Evolutionary conservation across 2,888 invertebrate species (phyloP).

Genomic region (Fissipunctia ypsillon): DNA sequence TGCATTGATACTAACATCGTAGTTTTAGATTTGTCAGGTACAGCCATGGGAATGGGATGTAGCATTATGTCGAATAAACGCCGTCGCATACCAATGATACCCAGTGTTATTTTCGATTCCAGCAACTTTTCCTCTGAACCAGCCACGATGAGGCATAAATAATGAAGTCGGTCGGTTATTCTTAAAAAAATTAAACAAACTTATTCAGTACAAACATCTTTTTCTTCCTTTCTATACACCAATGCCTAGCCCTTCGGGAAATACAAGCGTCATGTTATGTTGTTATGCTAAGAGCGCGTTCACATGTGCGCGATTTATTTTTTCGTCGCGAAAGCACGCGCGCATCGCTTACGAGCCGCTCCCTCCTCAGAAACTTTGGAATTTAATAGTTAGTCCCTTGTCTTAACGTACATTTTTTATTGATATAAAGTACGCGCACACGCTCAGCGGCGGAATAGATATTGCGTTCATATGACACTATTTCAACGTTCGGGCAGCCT

Average conservation of each 20-base stretch:
- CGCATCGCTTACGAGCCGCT: too few species aligned
- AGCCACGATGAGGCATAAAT: conserved; percentile 89
- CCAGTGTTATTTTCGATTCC: conserved; percentile 87
- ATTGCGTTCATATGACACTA: too few species aligned
- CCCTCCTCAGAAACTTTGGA: too few species aligned
- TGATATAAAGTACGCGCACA: too few species aligned
- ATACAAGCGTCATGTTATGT: background rate
- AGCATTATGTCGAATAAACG: conserved; percentile 90
- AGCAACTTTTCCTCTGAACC: conserved; percentile 89
- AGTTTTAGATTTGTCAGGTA: conserved; percentile 75
- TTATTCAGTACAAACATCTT: background rate
- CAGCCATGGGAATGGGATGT: conserved; percentile 69
- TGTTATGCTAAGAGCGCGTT: too few species aligned
- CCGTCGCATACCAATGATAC: conserved; percentile 91
- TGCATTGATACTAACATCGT: conserved; percentile 71
- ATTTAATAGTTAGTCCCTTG: too few species aligned
- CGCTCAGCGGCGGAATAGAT: too few species aligned
- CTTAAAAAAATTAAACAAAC: conserved; percentile 57
- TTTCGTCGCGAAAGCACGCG: too few species aligned
- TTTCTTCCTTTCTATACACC: background rate
- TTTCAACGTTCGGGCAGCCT: too few species aligned
- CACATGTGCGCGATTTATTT: too few species aligned
- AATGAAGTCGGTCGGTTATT: conserved; percentile 82
- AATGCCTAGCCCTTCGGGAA: too few species aligned
- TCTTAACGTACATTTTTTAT: too few species aligned